Evolutionary conservation across 2,888 invertebrate genomes (phyloP).

Genomic region (Platycnemis pennipes): DNA sequence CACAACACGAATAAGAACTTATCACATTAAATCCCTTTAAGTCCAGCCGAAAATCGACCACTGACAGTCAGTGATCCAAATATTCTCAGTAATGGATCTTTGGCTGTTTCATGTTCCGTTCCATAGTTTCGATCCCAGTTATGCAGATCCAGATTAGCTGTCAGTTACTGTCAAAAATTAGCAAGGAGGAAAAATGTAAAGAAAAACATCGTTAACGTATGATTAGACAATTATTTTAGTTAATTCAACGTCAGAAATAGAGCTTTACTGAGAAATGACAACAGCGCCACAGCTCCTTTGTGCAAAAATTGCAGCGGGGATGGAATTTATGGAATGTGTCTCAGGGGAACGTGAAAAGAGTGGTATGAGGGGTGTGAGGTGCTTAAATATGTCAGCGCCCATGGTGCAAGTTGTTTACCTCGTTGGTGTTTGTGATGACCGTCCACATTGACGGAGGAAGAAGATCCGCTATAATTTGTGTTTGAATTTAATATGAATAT

Average conservation of each 20-base stretch:
- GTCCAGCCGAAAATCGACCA: not conserved
- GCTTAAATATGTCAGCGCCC: not conserved
- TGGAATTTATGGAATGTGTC: not conserved
- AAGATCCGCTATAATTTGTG: too few species aligned
- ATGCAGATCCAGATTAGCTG: not conserved
- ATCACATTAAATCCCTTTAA: too few species aligned
- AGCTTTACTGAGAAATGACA: not conserved
- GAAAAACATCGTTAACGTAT: too few species aligned
- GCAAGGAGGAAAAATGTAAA: too few species aligned
- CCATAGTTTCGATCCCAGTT: not conserved
- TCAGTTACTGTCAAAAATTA: not conserved
- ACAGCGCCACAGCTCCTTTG: not conserved
- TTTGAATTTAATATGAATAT: not conserved
- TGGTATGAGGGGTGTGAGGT: too few species aligned
- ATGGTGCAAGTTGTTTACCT: not conserved
- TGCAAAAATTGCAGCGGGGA: not conserved
- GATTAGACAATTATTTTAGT: too few species aligned
- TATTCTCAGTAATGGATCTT: slow-evolving; percentile 9
- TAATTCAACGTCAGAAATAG: too few species aligned
- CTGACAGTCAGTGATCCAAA: slow-evolving; percentile 10
- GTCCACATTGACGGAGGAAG: not conserved
- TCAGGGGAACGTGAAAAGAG: not conserved
- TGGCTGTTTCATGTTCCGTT: slow-evolving; percentile 30
- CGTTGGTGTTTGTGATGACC: not conserved
- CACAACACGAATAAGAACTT: not conserved